These are phyloP conservation scores for Nezara viridula DNA, from an alignment of 2,888 invertebrate species.

Conservation along the genomic window DNA sequence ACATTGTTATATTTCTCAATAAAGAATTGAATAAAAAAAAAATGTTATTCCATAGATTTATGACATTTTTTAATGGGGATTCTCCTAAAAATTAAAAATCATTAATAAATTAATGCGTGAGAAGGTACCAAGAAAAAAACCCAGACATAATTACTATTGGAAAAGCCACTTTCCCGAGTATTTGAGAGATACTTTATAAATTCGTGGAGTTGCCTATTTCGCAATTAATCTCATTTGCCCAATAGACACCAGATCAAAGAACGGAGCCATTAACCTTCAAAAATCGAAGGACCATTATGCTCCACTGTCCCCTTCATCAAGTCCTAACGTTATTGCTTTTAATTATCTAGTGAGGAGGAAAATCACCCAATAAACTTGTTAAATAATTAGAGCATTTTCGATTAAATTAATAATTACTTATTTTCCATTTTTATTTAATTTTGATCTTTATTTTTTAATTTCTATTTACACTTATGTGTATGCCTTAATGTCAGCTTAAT, in stretches of 20 bases:
- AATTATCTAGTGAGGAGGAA: neutral
- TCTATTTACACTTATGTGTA: too few species aligned
- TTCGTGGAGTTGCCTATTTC: neutral
- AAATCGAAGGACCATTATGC: neutral
- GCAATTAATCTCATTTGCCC: conserved; percentile 35
- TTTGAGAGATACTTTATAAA: neutral
- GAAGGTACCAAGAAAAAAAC: neutral
- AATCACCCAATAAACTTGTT: neutral
- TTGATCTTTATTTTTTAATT: too few species aligned
- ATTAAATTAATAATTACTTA: neutral
- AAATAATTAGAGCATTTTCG: neutral
- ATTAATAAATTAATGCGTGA: neutral
- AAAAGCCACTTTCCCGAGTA: neutral
- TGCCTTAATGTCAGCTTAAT: too few species aligned
- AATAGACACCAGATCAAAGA: conserved; percentile 2
- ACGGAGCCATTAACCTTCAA: conserved; percentile 19
- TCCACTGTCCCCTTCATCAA: neutral
- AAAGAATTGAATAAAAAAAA: too few species aligned
- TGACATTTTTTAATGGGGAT: neutral
- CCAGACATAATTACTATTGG: neutral
- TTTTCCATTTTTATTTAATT: too few species aligned
- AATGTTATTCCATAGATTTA: too few species aligned
- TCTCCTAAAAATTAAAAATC: neutral
- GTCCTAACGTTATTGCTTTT: neutral
- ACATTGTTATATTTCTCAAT: too few species aligned